Evolutionary conservation across 2,888 invertebrate genomes (phyloP), one percentile per base, ranked within the genome.

Genomic region (Machimus atricapillus): DNA sequence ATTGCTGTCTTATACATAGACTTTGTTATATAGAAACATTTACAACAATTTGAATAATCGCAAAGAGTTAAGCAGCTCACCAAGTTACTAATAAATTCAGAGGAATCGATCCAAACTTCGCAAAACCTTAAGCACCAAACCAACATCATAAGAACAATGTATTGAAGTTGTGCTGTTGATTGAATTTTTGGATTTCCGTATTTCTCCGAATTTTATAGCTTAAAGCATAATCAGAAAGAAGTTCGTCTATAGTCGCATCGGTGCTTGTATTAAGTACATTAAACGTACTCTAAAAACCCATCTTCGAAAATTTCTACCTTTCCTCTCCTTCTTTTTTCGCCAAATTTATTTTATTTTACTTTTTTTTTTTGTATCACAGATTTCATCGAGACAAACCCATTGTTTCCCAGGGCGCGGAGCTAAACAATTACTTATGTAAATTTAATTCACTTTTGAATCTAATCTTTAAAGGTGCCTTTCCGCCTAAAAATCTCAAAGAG

Each of bases 391-490:
- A 66, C 27, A 40, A 76, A 34, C 37, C 58, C 82, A 82, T 82
- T 82, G 82, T 82, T 82, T 82, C 66, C 56, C 8, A 34, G 66
- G 40, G 66, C 27, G 12, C n/a, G 37, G 82, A n/a, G 82, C 82
- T 37, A 82, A 82, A 66, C 82, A 82, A 82, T 82, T 82, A 82
- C 82, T 82, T 82, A 82, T 82, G 82, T 58, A 82, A 82, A 82
- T 82, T 82, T 56, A 82, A 82, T 82, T 82, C 82, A 82, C 58
- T 40, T 82, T 66, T 19, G 81, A 56, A 82, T 82, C 66, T 82
- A 82, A 82, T 82, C 58, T 82, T 66, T 66, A 66, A 82, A 37
- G 82, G 58, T 37, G 52, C 82, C 19, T 31, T 37, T 40, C 16
- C 12, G 34, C 8, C 34, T 8, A 37, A 76, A 34, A 19, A n/a